Evolutionary conservation across 2,113 vertebrate species (phyloP), one percentile per base, ranked within the genome.

Genomic region (Platichthys stellatus): DNA sequence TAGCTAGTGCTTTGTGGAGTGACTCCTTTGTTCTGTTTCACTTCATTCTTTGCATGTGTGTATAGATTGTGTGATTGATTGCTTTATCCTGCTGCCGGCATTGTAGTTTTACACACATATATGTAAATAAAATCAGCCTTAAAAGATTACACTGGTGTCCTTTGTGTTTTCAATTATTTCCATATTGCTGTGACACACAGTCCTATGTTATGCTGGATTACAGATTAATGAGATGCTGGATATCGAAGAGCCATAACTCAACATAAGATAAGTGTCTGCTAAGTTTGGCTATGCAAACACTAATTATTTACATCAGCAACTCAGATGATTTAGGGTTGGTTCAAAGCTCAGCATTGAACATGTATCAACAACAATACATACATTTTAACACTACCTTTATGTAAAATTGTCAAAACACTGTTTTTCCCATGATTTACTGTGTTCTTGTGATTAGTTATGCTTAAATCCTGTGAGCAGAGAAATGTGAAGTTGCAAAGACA

Each of bases 101-200:
- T 43, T 66, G 1, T 51, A 61, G 26, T n/a, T 74, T 72, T 68
- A 53, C 8, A 26, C 0, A 63, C 2, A 2, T 77, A 51, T 63
- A 18, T 51, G 49, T 17, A 20, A 4, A 17, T 3, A 20, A 51
- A 38, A 2, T 20, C 49, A 76, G 85, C 81, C 86, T 90, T 89
- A 88, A 92, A 65, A 57, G 2, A 70, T 47, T 23, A 40, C 17
- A 63, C 18, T 61, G 35, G n/a, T 58, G 35, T 76, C 24, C 2
- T 12, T 45, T 45, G 14, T 20, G 4, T 51, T 51, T 51, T 20
- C 53, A 72, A n/a, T 63, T 21, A 57, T 72, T 26, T 68, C 15
- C n/a, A 51, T 53, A 28, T 28, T 54, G 10, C 40, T 38, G 35
- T 63, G 43, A 69, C 57, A 43, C 57, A 51, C 10, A 43, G 10